These are phyloP conservation scores for Cephus spinipes DNA, from an alignment of 2,888 invertebrate genomes.

Conservation along the genomic window DNA sequence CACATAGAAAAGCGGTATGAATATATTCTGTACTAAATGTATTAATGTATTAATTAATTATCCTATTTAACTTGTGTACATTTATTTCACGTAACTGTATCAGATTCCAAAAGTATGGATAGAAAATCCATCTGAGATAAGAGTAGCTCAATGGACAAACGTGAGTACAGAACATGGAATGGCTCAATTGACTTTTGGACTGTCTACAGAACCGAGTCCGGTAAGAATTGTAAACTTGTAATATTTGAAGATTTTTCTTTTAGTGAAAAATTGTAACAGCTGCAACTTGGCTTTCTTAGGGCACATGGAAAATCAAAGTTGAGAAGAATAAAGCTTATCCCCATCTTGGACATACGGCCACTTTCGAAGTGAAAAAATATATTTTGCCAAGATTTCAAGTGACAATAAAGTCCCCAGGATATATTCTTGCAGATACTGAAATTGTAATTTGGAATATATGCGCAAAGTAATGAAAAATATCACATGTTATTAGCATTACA, in stretches of 20 bases:
- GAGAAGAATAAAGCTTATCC: conserved; percentile 53
- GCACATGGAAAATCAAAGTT: conserved; percentile 70
- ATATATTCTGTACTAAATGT: background rate
- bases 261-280: background rate
- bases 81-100: conserved; percentile 27
- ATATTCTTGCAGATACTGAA: conserved; percentile 66
- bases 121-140: conserved; percentile 74
- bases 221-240: conserved; percentile 35
- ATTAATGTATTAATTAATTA: background rate
- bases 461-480: conserved; percentile 65
- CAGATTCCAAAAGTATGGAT: conserved; percentile 76
- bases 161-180: conserved; percentile 73
- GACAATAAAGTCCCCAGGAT: conserved; percentile 68
- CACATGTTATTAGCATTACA: background rate
- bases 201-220: conserved; percentile 63
- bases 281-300: conserved; percentile 55
- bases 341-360: conserved; percentile 59
- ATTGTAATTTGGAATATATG: conserved; percentile 69
- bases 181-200: conserved; percentile 70
- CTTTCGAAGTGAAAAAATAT: conserved; percentile 70
- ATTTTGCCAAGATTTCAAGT: conserved; percentile 73
- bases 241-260: background rate
- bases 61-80: conserved; percentile 2
- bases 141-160: conserved; percentile 75
- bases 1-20: conserved; percentile 69